phyloP scores from a whole-genome alignment of 1,140 invertebrate species.

The Armadillidium nasatum region DNA sequence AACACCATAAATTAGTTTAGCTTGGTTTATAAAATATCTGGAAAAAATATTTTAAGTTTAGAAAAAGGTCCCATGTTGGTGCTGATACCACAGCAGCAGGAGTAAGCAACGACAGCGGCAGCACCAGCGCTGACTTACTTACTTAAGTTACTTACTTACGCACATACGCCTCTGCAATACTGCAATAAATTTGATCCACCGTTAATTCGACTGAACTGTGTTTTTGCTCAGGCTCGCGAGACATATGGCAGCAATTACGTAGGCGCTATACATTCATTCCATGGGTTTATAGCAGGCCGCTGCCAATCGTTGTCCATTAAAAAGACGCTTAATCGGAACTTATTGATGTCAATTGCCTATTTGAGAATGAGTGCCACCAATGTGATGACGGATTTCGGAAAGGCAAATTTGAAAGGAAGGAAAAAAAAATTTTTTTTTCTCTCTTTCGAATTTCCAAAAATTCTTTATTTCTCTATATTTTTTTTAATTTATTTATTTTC shows the following conservation, averaged over 20 bases:
- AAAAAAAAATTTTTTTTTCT: not conserved
- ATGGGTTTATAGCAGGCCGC: not conserved
- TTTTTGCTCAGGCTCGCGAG: not conserved
- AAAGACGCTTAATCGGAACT: not conserved
- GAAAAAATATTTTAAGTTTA: no score
- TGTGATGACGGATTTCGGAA: not conserved
- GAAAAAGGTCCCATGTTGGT: not conserved
- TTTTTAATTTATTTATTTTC: no score
- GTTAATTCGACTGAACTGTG: not conserved
- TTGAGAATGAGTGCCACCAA: not conserved
- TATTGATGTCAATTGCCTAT: conserved; percentile 10
- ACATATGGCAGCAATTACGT: conserved; percentile 3
- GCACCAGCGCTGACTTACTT: not conserved
- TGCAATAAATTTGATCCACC: not conserved
- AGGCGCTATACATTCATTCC: conserved; percentile 3
- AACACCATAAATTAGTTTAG: no score
- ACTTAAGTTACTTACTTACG: not conserved
- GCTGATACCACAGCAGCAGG: not conserved
- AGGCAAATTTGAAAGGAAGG: not conserved
- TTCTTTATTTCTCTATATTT: no score
- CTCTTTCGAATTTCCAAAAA: no score
- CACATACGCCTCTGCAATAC: not conserved
- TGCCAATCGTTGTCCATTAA: not conserved
- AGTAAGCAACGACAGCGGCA: not conserved
- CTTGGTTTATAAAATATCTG: no score